Percentiles rank a stretch among this genome's conserved stretches.
Conservation (phyloP, 2,113 vertebrate genomes). For the Echinops telfairi region DNA sequence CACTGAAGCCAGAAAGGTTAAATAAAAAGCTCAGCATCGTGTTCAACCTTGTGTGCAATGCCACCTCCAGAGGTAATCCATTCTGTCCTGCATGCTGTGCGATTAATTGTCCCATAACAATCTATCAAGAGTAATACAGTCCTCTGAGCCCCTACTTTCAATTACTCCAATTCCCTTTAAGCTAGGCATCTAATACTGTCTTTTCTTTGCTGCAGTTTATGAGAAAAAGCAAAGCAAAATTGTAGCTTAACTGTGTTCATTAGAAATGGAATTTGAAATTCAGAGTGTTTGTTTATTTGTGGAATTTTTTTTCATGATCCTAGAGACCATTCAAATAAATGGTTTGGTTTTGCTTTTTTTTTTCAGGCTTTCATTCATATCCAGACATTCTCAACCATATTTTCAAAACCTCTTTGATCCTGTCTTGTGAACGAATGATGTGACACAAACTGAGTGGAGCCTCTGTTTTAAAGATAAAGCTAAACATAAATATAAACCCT, state of each 20-base stretch:
- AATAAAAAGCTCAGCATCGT: neutral
- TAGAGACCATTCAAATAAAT: slow-evolving; percentile 29
- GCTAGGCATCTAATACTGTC: slow-evolving; percentile 2
- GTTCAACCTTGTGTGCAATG: neutral
- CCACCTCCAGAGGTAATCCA: neutral
- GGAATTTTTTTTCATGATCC: neutral
- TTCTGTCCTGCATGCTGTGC: slow-evolving; percentile 28
- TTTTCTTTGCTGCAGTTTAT: slow-evolving; percentile 53
- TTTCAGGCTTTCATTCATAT: neutral
- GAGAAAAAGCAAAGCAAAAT: neutral
- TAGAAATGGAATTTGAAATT: slow-evolving; percentile 60
- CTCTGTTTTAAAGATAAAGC: slow-evolving; percentile 41
- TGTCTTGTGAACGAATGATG: slow-evolving; percentile 20
- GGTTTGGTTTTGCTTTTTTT: neutral
- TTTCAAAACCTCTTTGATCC: neutral
- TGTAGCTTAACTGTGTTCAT: neutral
- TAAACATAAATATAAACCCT: too few species aligned
- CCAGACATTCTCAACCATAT: neutral
- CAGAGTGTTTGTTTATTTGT: neutral
- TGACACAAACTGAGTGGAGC: neutral
- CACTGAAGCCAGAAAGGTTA: neutral
- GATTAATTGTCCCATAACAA: slow-evolving; percentile 29
- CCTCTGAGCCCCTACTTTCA: neutral
- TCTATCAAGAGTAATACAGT: slow-evolving; percentile 46
- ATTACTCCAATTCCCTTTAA: slow-evolving; percentile 43